phyloP scores from a whole-genome alignment of 2,797 vertebrate genomes.

The Delichon dasypus region DNA sequence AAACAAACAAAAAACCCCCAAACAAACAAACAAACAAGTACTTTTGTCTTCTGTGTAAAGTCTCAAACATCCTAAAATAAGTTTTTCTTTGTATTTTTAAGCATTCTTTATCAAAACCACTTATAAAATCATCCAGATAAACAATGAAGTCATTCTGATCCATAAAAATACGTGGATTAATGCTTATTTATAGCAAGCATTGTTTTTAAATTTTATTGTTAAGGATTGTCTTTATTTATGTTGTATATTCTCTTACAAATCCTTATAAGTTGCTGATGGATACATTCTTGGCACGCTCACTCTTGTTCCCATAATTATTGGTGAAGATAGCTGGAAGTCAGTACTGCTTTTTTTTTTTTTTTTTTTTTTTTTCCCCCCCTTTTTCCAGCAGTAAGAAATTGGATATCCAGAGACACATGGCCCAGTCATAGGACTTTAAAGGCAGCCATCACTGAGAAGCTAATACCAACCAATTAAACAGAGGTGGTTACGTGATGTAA shows the following conservation, averaged over 20 bases:
- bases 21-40: not conserved
- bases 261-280: conserved; percentile 38
- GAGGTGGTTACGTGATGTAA: conserved; percentile 94
- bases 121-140: conserved; percentile 43
- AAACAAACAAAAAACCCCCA: too few relatives aligned
- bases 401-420: conserved; percentile 88
- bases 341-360: conserved; percentile 48
- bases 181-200: conserved; percentile 58
- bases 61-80: conserved; percentile 26
- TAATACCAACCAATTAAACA: conserved; percentile 90
- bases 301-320: conserved; percentile 77
- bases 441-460: conserved; percentile 77
- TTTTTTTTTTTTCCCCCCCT: conserved; percentile 31
- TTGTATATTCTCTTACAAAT: conserved; percentile 36
- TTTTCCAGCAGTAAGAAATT: conserved; percentile 84
- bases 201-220: conserved; percentile 65
- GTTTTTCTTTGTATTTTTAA: conserved; percentile 49
- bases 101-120: conserved; percentile 26
- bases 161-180: conserved; percentile 37
- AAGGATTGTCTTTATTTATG: conserved; percentile 62
- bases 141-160: conserved; percentile 32
- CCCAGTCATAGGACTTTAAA: conserved; percentile 85
- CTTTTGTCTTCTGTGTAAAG: not conserved
- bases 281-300: conserved; percentile 49
- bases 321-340: conserved; percentile 76